Conservation (phyloP, 2,888 invertebrate species). For the Tachina lurida region DNA sequence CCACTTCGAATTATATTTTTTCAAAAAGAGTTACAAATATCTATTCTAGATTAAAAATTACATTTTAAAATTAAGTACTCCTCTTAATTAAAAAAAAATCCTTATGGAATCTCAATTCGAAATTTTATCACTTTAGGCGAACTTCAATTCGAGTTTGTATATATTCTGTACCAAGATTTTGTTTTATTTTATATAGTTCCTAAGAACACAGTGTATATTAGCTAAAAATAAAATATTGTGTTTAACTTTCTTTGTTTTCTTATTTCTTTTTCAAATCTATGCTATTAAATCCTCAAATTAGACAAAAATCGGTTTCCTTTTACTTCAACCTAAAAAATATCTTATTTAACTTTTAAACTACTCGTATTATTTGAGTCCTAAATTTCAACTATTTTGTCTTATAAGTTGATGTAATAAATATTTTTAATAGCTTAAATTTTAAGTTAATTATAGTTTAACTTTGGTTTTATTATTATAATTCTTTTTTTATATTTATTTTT, state of each 20-base stretch:
- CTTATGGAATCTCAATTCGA: too few species aligned
- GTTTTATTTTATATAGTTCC: neutral
- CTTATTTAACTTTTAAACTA: constrained; percentile 40
- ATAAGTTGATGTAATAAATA: constrained; percentile 31
- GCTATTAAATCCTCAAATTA: constrained; percentile 63
- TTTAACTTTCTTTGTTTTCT: constrained; percentile 35
- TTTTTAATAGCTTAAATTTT: constrained; percentile 25
- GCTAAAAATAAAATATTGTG: constrained; percentile 52
- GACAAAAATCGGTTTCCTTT: constrained; percentile 80
- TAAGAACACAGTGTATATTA: constrained; percentile 50
- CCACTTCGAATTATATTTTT: too few species aligned
- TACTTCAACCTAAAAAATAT: constrained; percentile 70
- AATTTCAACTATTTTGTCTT: constrained; percentile 55
- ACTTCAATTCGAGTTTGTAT: too few species aligned
- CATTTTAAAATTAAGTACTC: too few species aligned
- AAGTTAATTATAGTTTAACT: constrained; percentile 40
- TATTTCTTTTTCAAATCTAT: constrained; percentile 32
- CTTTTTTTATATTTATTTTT: constrained; percentile 63
- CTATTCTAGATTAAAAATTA: too few species aligned
- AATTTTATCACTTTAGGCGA: too few species aligned
- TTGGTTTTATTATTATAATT: constrained; percentile 47
- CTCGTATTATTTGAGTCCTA: constrained; percentile 45
- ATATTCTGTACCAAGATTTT: too few species aligned
- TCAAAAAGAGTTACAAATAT: too few species aligned
- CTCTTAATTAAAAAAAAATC: too few species aligned